Evolutionary conservation across 2,113 vertebrate genomes (phyloP), one percentile per base, ranked within the genome.

Genomic region (Clarias magur): DNA sequence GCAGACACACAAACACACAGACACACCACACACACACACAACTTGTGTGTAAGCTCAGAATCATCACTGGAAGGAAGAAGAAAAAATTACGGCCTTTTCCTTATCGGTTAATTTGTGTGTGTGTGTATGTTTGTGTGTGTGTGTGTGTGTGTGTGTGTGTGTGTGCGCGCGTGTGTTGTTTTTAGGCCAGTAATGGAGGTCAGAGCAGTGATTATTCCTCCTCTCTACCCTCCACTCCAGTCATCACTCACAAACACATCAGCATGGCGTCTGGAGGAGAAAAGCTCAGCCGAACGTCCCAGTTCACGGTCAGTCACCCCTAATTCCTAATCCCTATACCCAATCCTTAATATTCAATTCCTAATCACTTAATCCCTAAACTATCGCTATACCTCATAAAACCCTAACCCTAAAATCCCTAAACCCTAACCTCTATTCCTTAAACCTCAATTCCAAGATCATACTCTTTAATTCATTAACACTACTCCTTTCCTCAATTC

Each of bases 171-270:
- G 27, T 59, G 79, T 38, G 17, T 57, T 15, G 21, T n/a, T 38
- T 19, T 73, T 80, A 99, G 98, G 93, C 97, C 91, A 97, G 95
- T 94, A 99, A 98, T 0, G 97, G 97, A 0, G 97, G 97, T 89
- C 96, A 96, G 92, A 95, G 95, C 80, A 95, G 95, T 2, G 96
- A 97, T 91, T 97, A 96, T 93, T 95, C 96, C 12, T 97, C 96
- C 88, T 99, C 98, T 2, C 95, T 99, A 88, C 98, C 98, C 0
- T 99, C 97, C 89, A 99, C 97, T 3, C 98, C 97, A n/a, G 97
- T 99, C 65, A 94, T 99, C 25, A 92, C 94, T 86, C 98, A 98
- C 91, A 96, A 96, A 87, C 97, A 99, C 83, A 95, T 98, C 91
- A 94, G 96, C 63, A 93, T 95, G 25, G 91, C 94, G 0, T 95